phyloP scores from a whole-genome alignment of 30 jellyfish, hydroid and myxozoan genomes.

The Nemopilema nomurai region DNA sequence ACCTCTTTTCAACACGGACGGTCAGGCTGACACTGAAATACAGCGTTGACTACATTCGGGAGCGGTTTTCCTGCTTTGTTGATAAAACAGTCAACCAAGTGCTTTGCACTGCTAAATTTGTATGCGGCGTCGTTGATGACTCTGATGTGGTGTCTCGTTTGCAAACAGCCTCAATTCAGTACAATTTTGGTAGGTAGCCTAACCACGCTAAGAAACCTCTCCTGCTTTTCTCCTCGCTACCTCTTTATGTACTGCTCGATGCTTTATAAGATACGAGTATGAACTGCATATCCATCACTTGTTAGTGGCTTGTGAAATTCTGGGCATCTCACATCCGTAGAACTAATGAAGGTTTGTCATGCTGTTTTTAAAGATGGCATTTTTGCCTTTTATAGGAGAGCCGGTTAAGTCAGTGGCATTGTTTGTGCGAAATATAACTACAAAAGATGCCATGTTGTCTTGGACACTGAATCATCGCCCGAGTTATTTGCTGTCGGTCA shows the following conservation, averaged over 20 bases:
- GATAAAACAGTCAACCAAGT: background rate
- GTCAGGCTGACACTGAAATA: constrained; percentile 6
- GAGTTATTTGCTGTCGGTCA: constrained; percentile 4
- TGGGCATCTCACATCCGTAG: too few relatives aligned
- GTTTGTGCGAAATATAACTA: constrained; percentile 13
- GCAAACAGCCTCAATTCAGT: background rate
- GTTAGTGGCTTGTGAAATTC: too few relatives aligned
- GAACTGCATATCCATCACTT: too few relatives aligned
- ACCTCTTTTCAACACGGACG: background rate
- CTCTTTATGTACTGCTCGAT: too few relatives aligned
- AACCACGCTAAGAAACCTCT: too few relatives aligned
- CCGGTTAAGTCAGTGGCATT: background rate
- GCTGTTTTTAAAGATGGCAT: background rate
- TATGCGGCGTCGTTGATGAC: background rate
- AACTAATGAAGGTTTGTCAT: too few relatives aligned
- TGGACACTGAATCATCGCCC: constrained; percentile 14
- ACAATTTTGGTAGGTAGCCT: constrained; percentile 48
- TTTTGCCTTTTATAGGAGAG: background rate
- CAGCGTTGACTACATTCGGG: constrained; percentile 46
- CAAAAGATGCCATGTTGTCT: background rate
- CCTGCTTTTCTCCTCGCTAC: too few relatives aligned
- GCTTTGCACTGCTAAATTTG: constrained; percentile 36
- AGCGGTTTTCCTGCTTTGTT: constrained; percentile 32
- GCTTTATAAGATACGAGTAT: too few relatives aligned
- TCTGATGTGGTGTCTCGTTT: background rate